Percentiles rank a stretch among this genome's conserved stretches.
These are phyloP conservation scores for Noctua pronuba DNA, from an alignment of 2,888 invertebrate species.

Conservation along the genomic window DNA sequence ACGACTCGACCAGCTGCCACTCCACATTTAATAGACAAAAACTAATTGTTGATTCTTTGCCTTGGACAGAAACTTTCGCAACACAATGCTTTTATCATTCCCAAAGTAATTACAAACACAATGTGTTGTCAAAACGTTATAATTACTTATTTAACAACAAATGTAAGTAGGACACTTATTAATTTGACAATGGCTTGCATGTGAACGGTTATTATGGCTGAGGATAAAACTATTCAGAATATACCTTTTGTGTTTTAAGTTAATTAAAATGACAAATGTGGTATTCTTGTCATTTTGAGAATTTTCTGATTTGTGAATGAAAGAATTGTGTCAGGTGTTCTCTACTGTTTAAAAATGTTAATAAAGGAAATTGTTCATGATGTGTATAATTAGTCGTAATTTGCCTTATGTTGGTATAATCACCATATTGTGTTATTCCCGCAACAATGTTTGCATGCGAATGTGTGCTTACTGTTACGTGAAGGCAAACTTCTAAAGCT, in stretches of 20 bases:
- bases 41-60: conserved; percentile 62
- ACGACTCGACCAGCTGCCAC: conserved; percentile 47
- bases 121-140: conserved; percentile 71
- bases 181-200: conserved; percentile 65
- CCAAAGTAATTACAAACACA: conserved; percentile 65
- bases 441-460: conserved; percentile 24
- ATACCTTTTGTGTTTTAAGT: conserved; percentile 63
- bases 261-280: conserved; percentile 69
- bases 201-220: conserved; percentile 63
- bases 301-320: conserved; percentile 57
- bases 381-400: conserved; percentile 34
- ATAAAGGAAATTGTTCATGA: conserved; percentile 35
- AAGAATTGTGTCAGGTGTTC: conserved; percentile 63
- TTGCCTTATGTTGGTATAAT: conserved; percentile 14
- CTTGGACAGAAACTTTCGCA: conserved; percentile 67
- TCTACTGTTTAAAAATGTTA: conserved; percentile 41
- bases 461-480: conserved; percentile 8
- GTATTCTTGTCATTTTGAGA: conserved; percentile 60
- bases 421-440: conserved; percentile 2
- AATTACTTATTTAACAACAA: conserved; percentile 70
- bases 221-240: conserved; percentile 59
- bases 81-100: conserved; percentile 66
- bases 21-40: conserved; percentile 59
- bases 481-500: conserved; percentile 2
- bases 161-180: conserved; percentile 67